Base-by-base conservation (phyloP, 2,888 invertebrate genomes). In the Oscheius onirici region DNA sequence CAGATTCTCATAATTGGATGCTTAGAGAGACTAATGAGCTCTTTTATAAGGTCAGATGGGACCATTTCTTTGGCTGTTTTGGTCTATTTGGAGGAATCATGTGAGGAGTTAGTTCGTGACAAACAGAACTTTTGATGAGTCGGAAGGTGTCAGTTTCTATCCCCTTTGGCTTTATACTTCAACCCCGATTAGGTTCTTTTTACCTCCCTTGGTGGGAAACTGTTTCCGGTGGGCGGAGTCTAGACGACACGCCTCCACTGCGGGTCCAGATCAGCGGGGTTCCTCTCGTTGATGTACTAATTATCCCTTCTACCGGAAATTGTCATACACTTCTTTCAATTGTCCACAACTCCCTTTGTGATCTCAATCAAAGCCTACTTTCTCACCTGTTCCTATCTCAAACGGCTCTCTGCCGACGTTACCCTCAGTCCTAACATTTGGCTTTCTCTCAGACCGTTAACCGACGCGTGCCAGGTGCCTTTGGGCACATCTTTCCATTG, bases 281-380 rank as follows among this genome's bases (percentile, higher is more conserved):
- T 49, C 49, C 63, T 34, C 26, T n/a, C 63, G 49, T 46, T 63
- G 63, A 63, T 63, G 63, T 63, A 63, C 63, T 63, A 63, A 63
- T 63, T 63, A 63, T 63, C 49, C 63, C 28, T 46, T 49, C 60
- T 60, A 60, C 60, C 63, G 63, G 63, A 63, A 63, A 49, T 49
- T 26, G 41, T 58, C 11, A n/a, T 58, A 11, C 5, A 11, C 41
- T 58, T 20, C 34, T 55, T 55, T 26, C 11, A 55, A 55, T n/a
- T 26, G n/a, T 24, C 8, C 17, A 10, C 26, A n/a, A 2, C 43
- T 40, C 2, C 41, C n/a, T 17, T 20, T 58, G 11, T 41, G n/a
- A 6, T 41, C 58, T 41, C 41, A 24, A 52, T 17, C 3, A 5
- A 52, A 52, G 3, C 52, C 13, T 20, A 17, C 20, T 6, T 52